phyloP scores from a whole-genome alignment of 2,797 vertebrate species.

The Myiotriccus ornatus region DNA sequence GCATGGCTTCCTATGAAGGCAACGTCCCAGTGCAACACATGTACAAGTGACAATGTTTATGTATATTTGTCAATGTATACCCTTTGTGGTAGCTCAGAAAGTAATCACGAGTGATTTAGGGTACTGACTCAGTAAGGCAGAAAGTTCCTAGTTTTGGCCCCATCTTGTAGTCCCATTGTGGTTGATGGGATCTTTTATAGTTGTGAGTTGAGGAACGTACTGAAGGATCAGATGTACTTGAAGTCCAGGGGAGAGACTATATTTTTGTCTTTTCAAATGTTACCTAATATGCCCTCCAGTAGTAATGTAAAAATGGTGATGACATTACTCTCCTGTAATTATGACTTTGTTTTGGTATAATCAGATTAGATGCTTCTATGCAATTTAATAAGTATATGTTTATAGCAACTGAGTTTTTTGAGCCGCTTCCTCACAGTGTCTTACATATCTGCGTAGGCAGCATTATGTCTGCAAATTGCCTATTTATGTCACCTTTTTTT shows the following conservation, averaged over 20 bases:
- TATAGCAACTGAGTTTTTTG: neutral
- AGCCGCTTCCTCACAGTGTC: neutral
- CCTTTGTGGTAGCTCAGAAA: neutral
- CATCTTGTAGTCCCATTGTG: neutral
- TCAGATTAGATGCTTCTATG: neutral
- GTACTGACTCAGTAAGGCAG: neutral
- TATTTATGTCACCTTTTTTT: neutral
- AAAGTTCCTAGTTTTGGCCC: neutral
- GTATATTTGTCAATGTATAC: neutral
- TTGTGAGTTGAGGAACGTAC: accelerated
- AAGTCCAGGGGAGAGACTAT: neutral
- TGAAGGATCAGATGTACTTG: neutral
- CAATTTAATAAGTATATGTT: neutral
- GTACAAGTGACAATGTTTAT: neutral
- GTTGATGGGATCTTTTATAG: neutral
- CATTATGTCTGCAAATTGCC: neutral
- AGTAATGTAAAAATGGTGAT: neutral
- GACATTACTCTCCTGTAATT: neutral
- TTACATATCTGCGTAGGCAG: neutral
- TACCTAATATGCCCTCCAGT: neutral
- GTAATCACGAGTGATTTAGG: neutral
- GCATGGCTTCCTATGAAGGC: neutral
- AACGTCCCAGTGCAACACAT: accelerated
- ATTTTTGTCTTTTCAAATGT: neutral
- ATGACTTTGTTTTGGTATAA: neutral